Base-by-base conservation (phyloP, 2,113 vertebrate species). In the Progne subis region DNA sequence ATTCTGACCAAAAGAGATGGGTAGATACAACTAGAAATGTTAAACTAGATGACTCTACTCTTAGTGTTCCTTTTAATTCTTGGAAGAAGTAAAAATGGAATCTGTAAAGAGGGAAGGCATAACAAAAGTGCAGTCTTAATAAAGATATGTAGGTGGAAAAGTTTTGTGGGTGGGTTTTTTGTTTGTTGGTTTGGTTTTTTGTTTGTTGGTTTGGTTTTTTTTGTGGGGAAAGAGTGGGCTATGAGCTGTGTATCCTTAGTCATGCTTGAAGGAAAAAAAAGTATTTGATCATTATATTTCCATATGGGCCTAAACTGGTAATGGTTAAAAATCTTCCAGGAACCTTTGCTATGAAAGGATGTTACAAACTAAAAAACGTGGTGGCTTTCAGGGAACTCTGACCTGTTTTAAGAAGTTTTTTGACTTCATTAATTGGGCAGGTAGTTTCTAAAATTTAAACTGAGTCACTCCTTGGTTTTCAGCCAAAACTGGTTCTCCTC, bases 251-350 rank as follows among this genome's bases (percentile, higher is more conserved):
- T 74, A 52, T 39, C 34, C 25, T 55, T 49, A 63, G 9, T 39
- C 16, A 23, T 28, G 11, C 17, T 57, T 76, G 21, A 57, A 49
- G 34, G 5, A 26, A 44, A 61, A 69, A 53, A 50, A 0, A 5
- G 3, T 49, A 53, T 59, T 68, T 81, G 24, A 41, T 39, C 2
- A 11, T 59, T 24, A 16, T 52, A 49, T 17, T 57, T 0, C 0
- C 6, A 23, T 23, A 12, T 59, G 34, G 44, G 11, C 34, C 60
- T 81, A n/a, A 59, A 44, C 5, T 81, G 39, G 29, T 60, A 39
- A 20, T 56, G 34, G 18, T 43, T 88, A 44, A 69, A 69, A 69
- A 56, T 78, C 56, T 78, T 88, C n/a, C 19, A 77, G 23, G 46
- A 78, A 19, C 34, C 17, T 69, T 56, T 74, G 32, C 79, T 32